Conservation (phyloP, 2,797 vertebrate genomes). For the Gadopsis marmoratus region DNA sequence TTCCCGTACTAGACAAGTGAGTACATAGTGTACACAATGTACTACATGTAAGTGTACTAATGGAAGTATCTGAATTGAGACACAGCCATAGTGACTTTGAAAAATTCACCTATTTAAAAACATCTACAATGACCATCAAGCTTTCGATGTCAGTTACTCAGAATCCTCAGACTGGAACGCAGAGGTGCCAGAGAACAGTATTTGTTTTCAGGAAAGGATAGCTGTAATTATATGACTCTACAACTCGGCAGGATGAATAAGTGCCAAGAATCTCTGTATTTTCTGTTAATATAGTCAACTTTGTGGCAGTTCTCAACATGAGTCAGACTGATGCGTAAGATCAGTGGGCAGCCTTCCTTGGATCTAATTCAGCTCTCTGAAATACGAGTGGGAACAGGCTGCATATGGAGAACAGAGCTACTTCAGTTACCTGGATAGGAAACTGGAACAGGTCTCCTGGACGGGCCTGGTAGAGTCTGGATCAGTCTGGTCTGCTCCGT, state of each 20-base stretch:
- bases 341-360: neutral
- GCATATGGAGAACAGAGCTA: neutral
- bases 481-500: conserved; percentile 56
- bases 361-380: conserved; percentile 18
- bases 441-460: conserved; percentile 72
- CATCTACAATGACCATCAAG: neutral
- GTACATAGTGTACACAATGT: no score
- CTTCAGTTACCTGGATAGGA: conserved; percentile 74
- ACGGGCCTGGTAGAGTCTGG: conserved; percentile 40
- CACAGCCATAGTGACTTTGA: no score
- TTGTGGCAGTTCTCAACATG: neutral
- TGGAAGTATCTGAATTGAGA: no score
- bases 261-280: neutral
- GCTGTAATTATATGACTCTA: neutral
- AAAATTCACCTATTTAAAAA: neutral
- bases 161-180: neutral
- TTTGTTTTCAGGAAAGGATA: neutral
- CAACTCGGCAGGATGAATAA: neutral
- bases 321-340: conserved; percentile 7
- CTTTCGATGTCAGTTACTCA: neutral
- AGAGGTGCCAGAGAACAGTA: neutral
- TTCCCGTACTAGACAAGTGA: no score
- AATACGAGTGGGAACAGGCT: conserved; percentile 29
- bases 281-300: conserved; percentile 7
- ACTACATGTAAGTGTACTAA: no score